A percentile compares a stretch with the other conserved stretches of the same genome.
These are phyloP conservation scores for Callopanchax toddi DNA, from an alignment of 2,113 vertebrate genomes.

Conservation along the genomic window DNA sequence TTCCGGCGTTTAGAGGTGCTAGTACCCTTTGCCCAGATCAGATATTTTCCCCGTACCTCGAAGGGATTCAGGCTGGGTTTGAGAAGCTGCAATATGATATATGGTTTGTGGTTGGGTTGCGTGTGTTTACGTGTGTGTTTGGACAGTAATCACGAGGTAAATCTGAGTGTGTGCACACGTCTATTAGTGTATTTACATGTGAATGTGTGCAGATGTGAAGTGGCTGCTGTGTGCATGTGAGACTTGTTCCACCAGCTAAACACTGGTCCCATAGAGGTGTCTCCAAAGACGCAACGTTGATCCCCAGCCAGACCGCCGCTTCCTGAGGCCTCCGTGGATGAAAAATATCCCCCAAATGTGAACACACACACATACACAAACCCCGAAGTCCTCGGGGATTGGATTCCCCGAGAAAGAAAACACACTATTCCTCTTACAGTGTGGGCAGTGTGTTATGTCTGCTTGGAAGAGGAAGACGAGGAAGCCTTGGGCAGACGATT, in stretches of 20 bases:
- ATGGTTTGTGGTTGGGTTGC: slow-evolving; percentile 32
- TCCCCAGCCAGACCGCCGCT: slow-evolving; percentile 74
- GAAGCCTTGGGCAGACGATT: slow-evolving; percentile 25
- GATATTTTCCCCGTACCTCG: slow-evolving; percentile 21
- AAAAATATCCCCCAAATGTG: slow-evolving; percentile 78
- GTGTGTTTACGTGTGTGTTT: slow-evolving; percentile 37
- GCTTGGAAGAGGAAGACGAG: slow-evolving; percentile 31
- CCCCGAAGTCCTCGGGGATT: slow-evolving; percentile 65
- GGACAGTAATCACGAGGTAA: slow-evolving; percentile 22
- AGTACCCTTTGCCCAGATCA: slow-evolving; percentile 22
- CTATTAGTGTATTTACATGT: slow-evolving; percentile 11
- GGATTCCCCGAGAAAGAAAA: slow-evolving; percentile 70
- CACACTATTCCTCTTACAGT: slow-evolving; percentile 70
- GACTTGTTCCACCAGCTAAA: slow-evolving; percentile 47
- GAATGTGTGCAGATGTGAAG: slow-evolving; percentile 20
- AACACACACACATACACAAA: slow-evolving; percentile 41
- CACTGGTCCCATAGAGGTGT: slow-evolving; percentile 64
- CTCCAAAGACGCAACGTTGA: slow-evolving; percentile 37
- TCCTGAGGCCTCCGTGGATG: slow-evolving; percentile 78
- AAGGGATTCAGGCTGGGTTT: slow-evolving; percentile 12
- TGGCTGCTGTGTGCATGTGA: slow-evolving; percentile 23
- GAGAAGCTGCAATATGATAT: slow-evolving; percentile 43
- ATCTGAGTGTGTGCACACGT: slow-evolving; percentile 4
- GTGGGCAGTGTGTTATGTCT: slow-evolving; percentile 61
- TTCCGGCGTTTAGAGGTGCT: slow-evolving; percentile 6